A percentile compares a stretch with the other conserved stretches of the same genome.
phyloP scores from a whole-genome alignment of 2,888 invertebrate genomes.

The Cistogaster globosa region DNA sequence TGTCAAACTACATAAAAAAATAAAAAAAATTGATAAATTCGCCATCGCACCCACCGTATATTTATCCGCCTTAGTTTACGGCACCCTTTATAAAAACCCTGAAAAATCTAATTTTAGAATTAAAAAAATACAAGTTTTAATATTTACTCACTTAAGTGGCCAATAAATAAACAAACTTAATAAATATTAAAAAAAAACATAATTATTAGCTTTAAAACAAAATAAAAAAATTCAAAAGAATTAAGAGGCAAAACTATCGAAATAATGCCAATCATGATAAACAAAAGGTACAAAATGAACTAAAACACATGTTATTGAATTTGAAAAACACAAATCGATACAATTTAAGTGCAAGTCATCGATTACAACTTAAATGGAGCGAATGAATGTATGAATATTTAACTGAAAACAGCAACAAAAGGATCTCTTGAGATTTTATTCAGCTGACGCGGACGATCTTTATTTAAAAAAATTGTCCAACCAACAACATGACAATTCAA shows the following conservation, averaged over 20 bases:
- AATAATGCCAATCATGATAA: constrained; percentile 66
- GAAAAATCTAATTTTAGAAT: no score
- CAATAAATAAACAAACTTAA: constrained; percentile 58
- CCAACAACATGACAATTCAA: constrained; percentile 64
- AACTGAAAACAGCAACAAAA: constrained; percentile 42
- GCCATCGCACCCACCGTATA: no score
- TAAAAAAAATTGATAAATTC: no score
- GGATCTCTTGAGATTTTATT: constrained; percentile 71
- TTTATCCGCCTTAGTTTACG: no score
- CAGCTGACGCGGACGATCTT: constrained; percentile 68
- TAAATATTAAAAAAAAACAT: constrained; percentile 19
- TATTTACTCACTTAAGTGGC: constrained; percentile 39
- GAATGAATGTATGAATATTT: constrained; percentile 47
- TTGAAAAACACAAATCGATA: constrained; percentile 59
- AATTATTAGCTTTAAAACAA: constrained; percentile 54
- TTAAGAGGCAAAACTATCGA: constrained; percentile 26
- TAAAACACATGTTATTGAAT: constrained; percentile 58
- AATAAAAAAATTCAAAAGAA: constrained; percentile 39
- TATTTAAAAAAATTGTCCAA: constrained; percentile 58
- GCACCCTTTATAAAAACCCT: no score
- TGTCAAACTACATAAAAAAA: no score
- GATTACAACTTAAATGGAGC: constrained; percentile 52
- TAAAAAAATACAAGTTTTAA: no score
- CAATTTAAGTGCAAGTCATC: constrained; percentile 66
- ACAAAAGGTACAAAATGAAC: constrained; percentile 14